phyloP scores from a whole-genome alignment of 2,113 vertebrate genomes.

The Phycodurus eques region DNA sequence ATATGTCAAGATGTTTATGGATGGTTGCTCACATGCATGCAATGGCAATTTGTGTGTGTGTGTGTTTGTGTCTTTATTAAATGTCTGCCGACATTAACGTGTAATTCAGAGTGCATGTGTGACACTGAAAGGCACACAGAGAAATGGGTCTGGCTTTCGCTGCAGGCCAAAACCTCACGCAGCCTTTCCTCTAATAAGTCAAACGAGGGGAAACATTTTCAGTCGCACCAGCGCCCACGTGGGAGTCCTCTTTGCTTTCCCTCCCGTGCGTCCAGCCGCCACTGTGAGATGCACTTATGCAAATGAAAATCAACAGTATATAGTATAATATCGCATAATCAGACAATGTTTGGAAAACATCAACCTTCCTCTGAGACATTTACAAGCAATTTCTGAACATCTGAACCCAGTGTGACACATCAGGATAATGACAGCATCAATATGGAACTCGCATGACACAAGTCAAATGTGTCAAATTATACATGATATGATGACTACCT shows the following conservation, averaged over 20 bases:
- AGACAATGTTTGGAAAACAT: conserved; percentile 18
- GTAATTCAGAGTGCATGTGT: conserved; percentile 47
- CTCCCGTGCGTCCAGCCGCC: conserved; percentile 27
- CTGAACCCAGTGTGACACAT: conserved; percentile 44
- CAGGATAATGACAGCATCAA: conserved; percentile 34
- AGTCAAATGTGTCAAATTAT: conserved; percentile 27
- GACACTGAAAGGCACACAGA: conserved; percentile 57
- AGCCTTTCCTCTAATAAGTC: conserved; percentile 49
- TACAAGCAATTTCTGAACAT: conserved; percentile 41
- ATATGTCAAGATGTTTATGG: conserved; percentile 43
- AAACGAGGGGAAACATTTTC: conserved; percentile 46
- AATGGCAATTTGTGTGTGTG: conserved; percentile 7
- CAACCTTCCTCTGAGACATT: conserved; percentile 38
- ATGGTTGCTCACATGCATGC: conserved; percentile 32
- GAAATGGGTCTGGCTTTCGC: conserved; percentile 62
- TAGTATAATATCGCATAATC: not conserved
- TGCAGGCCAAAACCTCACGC: conserved; percentile 51
- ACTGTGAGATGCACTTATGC: conserved; percentile 27
- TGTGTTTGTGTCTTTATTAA: conserved; percentile 31
- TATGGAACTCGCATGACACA: conserved; percentile 2
- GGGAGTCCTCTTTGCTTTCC: conserved; percentile 48
- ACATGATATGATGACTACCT: conserved; percentile 15
- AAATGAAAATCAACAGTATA: conserved; percentile 31
- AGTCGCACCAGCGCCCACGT: conserved; percentile 27
- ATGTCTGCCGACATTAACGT: conserved; percentile 44